phyloP scores from a whole-genome alignment of 2,797 vertebrate genomes.

The Hydrocynus forskahlii region DNA sequence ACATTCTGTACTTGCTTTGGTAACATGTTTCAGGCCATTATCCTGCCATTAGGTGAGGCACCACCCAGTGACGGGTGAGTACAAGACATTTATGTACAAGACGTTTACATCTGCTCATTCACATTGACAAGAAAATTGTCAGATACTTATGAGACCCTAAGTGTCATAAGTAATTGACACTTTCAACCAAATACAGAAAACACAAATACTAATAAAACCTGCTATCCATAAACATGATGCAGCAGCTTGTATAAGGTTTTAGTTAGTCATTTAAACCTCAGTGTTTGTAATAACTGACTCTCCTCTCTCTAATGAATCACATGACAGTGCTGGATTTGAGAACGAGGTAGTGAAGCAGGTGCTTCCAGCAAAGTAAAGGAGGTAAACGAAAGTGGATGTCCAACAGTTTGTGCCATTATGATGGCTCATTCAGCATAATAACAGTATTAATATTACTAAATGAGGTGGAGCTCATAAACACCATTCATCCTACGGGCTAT shows the following conservation, averaged over 20 bases:
- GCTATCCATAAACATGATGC: constrained; percentile 3
- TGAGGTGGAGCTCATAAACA: not conserved
- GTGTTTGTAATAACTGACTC: constrained; percentile 33
- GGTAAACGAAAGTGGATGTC: not conserved
- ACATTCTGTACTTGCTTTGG: not conserved
- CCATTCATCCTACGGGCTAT: constrained; percentile 38
- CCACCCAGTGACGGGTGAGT: not conserved
- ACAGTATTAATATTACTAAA: not conserved
- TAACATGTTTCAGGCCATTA: not conserved
- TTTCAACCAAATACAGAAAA: not conserved
- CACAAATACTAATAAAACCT: not conserved
- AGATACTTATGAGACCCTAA: too few relatives aligned
- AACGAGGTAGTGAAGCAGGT: constrained; percentile 20
- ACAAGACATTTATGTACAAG: too few relatives aligned
- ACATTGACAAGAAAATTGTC: too few relatives aligned
- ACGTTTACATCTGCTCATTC: too few relatives aligned
- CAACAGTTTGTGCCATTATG: not conserved
- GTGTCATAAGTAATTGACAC: too few relatives aligned
- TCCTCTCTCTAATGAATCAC: constrained; percentile 23
- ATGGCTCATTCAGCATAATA: not conserved
- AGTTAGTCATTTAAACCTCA: constrained; percentile 25
- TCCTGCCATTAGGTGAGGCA: not conserved
- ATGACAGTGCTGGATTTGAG: constrained; percentile 19
- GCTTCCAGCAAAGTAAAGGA: constrained; percentile 34
- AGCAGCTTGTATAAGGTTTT: constrained; percentile 34